Base-by-base conservation (phyloP, 2,888 invertebrate species). In the Sphinx pinastri region DNA sequence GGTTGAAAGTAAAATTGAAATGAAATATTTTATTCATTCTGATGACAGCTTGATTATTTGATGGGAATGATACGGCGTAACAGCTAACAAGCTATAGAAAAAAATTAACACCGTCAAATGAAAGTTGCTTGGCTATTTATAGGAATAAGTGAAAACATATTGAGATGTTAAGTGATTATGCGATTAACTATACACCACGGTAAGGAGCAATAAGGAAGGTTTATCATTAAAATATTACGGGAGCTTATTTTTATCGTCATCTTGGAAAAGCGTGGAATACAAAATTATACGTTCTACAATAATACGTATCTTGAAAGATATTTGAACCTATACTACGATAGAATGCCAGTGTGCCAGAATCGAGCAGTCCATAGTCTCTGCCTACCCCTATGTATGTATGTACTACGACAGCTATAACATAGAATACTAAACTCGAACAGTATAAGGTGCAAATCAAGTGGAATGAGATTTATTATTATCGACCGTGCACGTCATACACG, bases 1-100 rank as follows among this genome's bases (percentile, higher is more conserved):
- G 2, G 45, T 59, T 31, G 60, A 60, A 60, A 60, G 60, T 59
- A 45, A 59, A 59, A 45, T 59, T 45, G 10, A 16, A 47, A 60
- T 16, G 47, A 60, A 16, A 13, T 13, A 51, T 2, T n/a, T 11
- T 38, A 45, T n/a, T 45, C 47, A 60, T 47, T 60, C 12, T 11
- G 3, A 45, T 47, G 60, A 60, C 60, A 60, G 60, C 45, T 47
- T 60, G 45, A 45, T 60, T 59, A 47, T 60, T 16, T 16, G 47
- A 47, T 16, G 14, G 47, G n/a, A 60, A 60, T 60, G 47, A 60
- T 60, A n/a, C 16, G 45, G 45, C 45, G 45, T 60, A 16, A n/a
- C 12, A 19, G 16, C 55, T 55, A 55, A 47, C 11, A 16, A 47
- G 60, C 16, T 16, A 47, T 25, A 57, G 5, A 31, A 47, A n/a